Conservation (phyloP, 2,113 vertebrate species). For the Actinemys pallida region DNA sequence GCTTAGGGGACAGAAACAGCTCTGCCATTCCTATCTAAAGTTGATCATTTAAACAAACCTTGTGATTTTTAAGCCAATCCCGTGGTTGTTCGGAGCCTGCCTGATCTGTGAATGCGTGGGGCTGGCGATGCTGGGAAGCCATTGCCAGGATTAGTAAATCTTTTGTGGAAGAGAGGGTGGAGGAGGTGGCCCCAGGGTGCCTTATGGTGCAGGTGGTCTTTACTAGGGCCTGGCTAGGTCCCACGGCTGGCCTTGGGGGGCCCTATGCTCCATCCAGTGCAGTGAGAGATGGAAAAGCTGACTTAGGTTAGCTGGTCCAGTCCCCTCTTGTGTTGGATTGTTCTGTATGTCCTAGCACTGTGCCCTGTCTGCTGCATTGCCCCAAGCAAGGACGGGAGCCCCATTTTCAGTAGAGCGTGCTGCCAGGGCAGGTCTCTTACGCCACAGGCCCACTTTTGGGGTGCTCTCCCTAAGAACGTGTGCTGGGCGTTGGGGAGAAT, state of each 20-base stretch:
- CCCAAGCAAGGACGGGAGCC: too few relatives aligned
- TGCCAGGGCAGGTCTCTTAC: neutral
- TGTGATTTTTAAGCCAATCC: too few relatives aligned
- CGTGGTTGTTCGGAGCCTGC: too few relatives aligned
- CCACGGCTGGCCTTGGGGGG: neutral
- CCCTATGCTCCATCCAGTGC: neutral
- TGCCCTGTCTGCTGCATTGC: neutral
- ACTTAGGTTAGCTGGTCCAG: too few relatives aligned
- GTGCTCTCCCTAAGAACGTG: neutral
- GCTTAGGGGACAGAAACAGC: neutral
- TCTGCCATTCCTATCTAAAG: neutral
- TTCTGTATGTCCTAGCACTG: neutral
- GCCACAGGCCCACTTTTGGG: neutral
- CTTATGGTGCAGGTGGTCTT: too few relatives aligned
- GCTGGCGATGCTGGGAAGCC: neutral
- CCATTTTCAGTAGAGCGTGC: too few relatives aligned
- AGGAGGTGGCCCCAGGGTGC: too few relatives aligned
- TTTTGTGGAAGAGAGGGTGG: rapidly evolving
- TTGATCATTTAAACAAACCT: too few relatives aligned
- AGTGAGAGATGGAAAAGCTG: neutral
- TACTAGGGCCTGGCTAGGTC: too few relatives aligned
- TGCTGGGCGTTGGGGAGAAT: neutral
- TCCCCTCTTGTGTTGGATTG: too few relatives aligned
- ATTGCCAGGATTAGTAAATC: neutral
- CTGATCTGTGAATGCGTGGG: neutral